Evolutionary conservation across 2,797 vertebrate species (phyloP).

Genomic region (Coranthus polyacanthus): DNA sequence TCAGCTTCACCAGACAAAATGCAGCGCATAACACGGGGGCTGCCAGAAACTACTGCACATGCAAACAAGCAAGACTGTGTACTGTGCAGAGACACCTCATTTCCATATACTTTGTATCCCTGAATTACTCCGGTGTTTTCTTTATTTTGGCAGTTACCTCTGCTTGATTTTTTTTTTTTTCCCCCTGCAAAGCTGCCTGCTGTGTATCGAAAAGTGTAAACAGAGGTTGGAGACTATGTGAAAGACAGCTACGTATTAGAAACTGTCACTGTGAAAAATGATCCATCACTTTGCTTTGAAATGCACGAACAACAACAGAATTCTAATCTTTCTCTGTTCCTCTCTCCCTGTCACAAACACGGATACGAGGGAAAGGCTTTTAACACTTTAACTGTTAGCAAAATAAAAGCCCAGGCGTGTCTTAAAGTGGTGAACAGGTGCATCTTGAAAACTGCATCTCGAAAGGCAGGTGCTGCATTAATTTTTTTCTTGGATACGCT

Average conservation of each 20-base stretch:
- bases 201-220: slow-evolving; percentile 39
- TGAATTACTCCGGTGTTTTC: slow-evolving; percentile 60
- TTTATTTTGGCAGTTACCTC: slow-evolving; percentile 55
- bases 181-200: slow-evolving; percentile 9
- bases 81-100: slow-evolving; percentile 35
- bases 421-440: slow-evolving; percentile 51
- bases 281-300: slow-evolving; percentile 32
- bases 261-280: slow-evolving; percentile 36
- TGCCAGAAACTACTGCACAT: slow-evolving; percentile 26
- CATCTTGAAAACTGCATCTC: slow-evolving; percentile 47
- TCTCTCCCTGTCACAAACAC: slow-evolving; percentile 22
- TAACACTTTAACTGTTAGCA: slow-evolving; percentile 45
- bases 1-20: slow-evolving; percentile 13
- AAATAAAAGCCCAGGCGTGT: slow-evolving; percentile 37
- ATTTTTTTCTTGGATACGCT: slow-evolving; percentile 67
- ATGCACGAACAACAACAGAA: slow-evolving; percentile 24
- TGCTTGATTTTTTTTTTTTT: slow-evolving; percentile 23
- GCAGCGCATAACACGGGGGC: no score
- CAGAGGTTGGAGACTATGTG: slow-evolving; percentile 26
- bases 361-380: slow-evolving; percentile 48
- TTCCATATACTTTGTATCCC: slow-evolving; percentile 56
- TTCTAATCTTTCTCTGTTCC: slow-evolving; percentile 31
- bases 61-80: slow-evolving; percentile 41
- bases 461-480: slow-evolving; percentile 62
- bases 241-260: slow-evolving; percentile 32